Percentiles rank a stretch among this genome's conserved stretches.
phyloP scores from a whole-genome alignment of 2,888 invertebrate genomes.

The Sphaerophoria taeniata region DNA sequence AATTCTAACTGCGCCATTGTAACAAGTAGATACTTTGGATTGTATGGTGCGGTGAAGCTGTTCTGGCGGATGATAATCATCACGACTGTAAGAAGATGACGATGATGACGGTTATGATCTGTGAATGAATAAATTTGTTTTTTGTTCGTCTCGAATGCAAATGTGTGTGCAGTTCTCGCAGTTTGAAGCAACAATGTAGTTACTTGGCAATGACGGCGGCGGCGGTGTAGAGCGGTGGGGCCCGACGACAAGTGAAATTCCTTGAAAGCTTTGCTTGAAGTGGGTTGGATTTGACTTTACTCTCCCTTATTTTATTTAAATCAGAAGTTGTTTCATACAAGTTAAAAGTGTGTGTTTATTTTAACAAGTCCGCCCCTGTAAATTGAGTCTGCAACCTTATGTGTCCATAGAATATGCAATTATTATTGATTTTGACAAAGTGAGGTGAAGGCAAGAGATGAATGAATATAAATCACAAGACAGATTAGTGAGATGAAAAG shows the following conservation, averaged over 20 bases:
- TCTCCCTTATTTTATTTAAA: background rate
- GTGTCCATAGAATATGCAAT: conserved; percentile 19
- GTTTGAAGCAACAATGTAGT: conserved; percentile 47
- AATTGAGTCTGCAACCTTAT: background rate
- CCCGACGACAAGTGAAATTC: conserved; percentile 55
- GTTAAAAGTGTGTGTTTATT: too few species aligned
- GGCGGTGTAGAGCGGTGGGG: background rate
- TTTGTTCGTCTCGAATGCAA: conserved; percentile 37
- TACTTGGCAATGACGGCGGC: conserved; percentile 57
- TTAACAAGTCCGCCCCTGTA: background rate
- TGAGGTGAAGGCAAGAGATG: conserved; percentile 59
- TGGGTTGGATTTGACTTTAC: background rate
- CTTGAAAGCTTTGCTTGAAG: conserved; percentile 7
- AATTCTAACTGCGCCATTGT: conserved; percentile 50
- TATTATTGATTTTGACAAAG: conserved; percentile 62
- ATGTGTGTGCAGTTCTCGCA: conserved; percentile 39
- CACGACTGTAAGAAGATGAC: conserved; percentile 39
- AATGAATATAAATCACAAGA: conserved; percentile 50
- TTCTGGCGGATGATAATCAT: conserved; percentile 12
- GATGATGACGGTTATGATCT: conserved; percentile 57
- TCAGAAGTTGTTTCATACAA: too few species aligned
- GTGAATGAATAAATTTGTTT: conserved; percentile 43
- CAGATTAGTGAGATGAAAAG: conserved; percentile 47
- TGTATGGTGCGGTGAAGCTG: background rate
- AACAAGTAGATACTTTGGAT: conserved; percentile 24